Evolutionary conservation across 1,140 invertebrate genomes (phyloP).

Genomic region (Eurosta solidaginis): DNA sequence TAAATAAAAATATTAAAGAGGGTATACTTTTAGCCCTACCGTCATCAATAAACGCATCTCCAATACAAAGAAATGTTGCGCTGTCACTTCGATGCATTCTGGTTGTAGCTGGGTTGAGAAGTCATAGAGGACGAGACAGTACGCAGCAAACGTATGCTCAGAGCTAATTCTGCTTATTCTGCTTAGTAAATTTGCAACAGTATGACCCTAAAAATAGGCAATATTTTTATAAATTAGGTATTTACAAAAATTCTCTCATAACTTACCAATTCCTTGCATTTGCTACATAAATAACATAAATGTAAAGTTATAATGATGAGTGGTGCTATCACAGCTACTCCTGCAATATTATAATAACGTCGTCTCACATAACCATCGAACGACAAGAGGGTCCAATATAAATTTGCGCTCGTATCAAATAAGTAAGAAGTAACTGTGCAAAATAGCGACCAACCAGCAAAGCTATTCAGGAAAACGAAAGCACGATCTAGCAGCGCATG

Average conservation of each 20-base stretch:
- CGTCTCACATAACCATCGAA: background rate
- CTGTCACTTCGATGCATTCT: background rate
- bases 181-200: background rate
- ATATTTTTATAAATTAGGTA: background rate
- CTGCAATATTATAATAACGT: background rate
- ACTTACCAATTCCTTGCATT: background rate
- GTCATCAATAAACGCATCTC: background rate
- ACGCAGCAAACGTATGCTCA: background rate
- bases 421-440: conserved; percentile 17
- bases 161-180: background rate
- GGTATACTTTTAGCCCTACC: background rate
- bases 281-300: background rate
- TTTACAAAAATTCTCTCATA: background rate
- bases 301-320: background rate
- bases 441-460: conserved; percentile 33
- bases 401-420: conserved; percentile 29
- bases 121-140: background rate
- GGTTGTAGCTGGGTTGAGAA: background rate
- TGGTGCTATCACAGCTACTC: background rate
- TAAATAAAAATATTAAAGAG: too few relatives aligned
- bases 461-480: background rate
- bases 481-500: background rate
- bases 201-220: background rate
- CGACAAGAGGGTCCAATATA: conserved; percentile 33
- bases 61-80: background rate